These are phyloP conservation scores for Meghimatium bilineatum DNA, from an alignment of 2,888 invertebrate species.

Conservation along the genomic window DNA sequence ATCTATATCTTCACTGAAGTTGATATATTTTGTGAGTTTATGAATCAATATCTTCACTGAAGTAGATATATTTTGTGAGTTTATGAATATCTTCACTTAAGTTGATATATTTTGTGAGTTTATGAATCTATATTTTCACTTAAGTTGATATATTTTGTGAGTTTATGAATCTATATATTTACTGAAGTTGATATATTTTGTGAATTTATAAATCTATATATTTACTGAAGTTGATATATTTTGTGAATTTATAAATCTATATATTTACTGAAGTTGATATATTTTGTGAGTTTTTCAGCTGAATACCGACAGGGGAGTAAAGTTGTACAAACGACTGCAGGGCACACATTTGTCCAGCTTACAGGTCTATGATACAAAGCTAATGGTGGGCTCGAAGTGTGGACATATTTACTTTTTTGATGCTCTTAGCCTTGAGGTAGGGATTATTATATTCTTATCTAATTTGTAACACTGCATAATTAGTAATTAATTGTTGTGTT, in stretches of 20 bases:
- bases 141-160: no score
- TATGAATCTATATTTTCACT: no score
- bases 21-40: no score
- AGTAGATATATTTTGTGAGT: no score
- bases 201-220: neutral
- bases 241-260: no score
- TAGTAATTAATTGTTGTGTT: no score
- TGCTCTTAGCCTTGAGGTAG: conserved; percentile 25
- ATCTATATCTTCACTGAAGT: no score
- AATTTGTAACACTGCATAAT: no score
- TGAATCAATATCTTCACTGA: no score
- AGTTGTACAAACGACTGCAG: conserved; percentile 24
- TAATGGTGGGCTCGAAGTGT: conserved; percentile 39
- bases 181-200: no score
- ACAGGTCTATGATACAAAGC: conserved; percentile 27
- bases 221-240: neutral
- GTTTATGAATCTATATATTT: no score
- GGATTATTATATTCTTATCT: neutral
- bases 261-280: no score
- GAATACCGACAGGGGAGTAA: neutral
- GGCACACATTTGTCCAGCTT: conserved; percentile 39
- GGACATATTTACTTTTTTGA: conserved; percentile 38
- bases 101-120: neutral
- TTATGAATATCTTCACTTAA: neutral
- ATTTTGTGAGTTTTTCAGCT: conserved; percentile 12